These are phyloP conservation scores for Trachelus stipa DNA, from an alignment of 2,888 invertebrate genomes.

Conservation along the genomic window DNA sequence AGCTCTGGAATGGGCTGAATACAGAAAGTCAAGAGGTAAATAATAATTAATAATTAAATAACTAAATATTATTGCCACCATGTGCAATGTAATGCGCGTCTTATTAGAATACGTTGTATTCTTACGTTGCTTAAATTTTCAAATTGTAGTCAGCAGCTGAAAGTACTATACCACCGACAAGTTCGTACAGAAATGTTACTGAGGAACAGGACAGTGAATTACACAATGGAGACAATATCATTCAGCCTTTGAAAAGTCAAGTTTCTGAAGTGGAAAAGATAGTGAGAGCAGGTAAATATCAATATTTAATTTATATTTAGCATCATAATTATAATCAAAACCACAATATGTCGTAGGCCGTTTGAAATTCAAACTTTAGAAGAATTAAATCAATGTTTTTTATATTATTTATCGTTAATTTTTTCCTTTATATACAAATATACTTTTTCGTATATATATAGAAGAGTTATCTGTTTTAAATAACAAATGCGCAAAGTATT, in stretches of 20 bases:
- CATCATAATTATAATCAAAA: background rate
- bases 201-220: slow-evolving; percentile 40
- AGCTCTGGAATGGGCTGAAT: slow-evolving; percentile 52
- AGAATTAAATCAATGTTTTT: background rate
- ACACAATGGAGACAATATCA: slow-evolving; percentile 41
- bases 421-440: background rate
- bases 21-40: slow-evolving; percentile 39
- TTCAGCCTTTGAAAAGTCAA: slow-evolving; percentile 63
- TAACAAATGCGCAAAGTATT: background rate
- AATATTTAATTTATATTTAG: slow-evolving; percentile 7
- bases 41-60: slow-evolving; percentile 18
- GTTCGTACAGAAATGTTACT: slow-evolving; percentile 39
- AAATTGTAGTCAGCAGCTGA: slow-evolving; percentile 32
- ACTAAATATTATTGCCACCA: background rate
- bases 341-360: background rate
- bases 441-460: background rate
- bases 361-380: background rate
- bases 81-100: background rate
- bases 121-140: background rate
- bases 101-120: background rate
- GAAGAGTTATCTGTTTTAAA: background rate
- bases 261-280: slow-evolving; percentile 72
- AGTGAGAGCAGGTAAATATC: slow-evolving; percentile 70
- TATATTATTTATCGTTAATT: background rate
- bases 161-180: slow-evolving; percentile 27